Percentiles rank a stretch among this genome's conserved stretches.
Conservation (phyloP, 2,797 vertebrate species). For the Tadarida brasiliensis region DNA sequence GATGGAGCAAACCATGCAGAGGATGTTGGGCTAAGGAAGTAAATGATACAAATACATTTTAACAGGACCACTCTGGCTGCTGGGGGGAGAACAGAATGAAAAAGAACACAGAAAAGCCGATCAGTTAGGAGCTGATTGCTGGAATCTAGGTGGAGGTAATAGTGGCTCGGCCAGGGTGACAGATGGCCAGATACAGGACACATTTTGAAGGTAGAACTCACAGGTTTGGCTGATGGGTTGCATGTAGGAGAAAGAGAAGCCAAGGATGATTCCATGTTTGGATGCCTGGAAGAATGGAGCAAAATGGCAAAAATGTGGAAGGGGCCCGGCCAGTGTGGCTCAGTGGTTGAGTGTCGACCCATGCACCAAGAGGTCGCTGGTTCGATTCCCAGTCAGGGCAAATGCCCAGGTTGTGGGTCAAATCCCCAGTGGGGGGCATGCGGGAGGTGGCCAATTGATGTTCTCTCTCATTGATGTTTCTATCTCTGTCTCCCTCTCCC, state of each 20-base stretch:
- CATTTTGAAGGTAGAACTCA: not conserved
- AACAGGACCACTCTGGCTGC: not conserved
- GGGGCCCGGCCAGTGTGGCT: too few species aligned
- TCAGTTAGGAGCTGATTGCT: not conserved
- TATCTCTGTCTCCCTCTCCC: too few species aligned
- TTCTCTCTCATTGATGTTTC: too few species aligned
- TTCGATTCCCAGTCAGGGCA: too few species aligned
- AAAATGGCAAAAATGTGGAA: not conserved
- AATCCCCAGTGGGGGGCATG: too few species aligned
- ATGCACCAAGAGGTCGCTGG: too few species aligned
- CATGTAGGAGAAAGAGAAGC: not conserved
- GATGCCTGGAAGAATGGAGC: not conserved
- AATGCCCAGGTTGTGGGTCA: too few species aligned
- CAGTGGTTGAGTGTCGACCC: too few species aligned
- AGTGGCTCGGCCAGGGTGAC: not conserved
- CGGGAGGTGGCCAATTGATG: too few species aligned
- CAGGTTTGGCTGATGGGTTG: not conserved
- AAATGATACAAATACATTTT: not conserved
- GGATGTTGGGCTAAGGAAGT: not conserved
- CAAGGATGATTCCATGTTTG: not conserved
- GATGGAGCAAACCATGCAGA: not conserved
- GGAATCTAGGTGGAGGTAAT: not conserved
- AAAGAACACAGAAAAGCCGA: not conserved
- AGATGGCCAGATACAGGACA: not conserved
- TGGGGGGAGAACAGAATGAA: not conserved